Percentiles rank a stretch among this genome's conserved stretches.
These are phyloP conservation scores for Ashinkailepas kermadecensis DNA, from an alignment of 2,888 invertebrate species.

Conservation along the genomic window DNA sequence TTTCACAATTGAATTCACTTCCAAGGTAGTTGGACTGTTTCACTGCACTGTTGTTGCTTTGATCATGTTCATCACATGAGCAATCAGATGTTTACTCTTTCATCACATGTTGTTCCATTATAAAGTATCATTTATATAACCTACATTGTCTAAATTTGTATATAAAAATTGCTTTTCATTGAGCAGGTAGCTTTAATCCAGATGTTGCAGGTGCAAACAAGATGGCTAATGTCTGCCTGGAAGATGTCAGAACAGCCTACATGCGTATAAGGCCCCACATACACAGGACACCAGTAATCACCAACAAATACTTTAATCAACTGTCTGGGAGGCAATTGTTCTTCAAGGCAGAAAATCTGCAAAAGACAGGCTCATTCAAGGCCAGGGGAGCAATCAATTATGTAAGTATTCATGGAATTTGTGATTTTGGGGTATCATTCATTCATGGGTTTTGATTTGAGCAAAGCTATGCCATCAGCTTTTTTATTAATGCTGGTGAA, in stretches of 20 bases:
- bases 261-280: not conserved
- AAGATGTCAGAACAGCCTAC: not conserved
- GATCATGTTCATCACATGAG: no score
- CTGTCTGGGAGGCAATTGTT: slow-evolving; percentile 33
- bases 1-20: no score
- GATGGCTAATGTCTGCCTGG: not conserved
- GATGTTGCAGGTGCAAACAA: not conserved
- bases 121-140: no score
- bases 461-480: no score
- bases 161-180: not conserved
- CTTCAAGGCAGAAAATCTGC: slow-evolving; percentile 41
- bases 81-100: no score
- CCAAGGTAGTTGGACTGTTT: no score
- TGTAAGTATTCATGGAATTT: not conserved
- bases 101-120: no score
- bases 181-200: not conserved
- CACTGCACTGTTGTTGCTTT: no score
- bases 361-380: slow-evolving; percentile 42
- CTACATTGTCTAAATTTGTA: not conserved
- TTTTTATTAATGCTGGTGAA: no score
- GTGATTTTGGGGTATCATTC: no score
- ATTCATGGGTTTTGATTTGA: no score
- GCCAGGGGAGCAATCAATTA: slow-evolving; percentile 39
- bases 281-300: slow-evolving; percentile 18
- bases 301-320: slow-evolving; percentile 24